A percentile compares a stretch with the other conserved stretches of the same genome.
Conservation (phyloP, 2,888 invertebrate species). For the Nephrocerus scutellatus region DNA sequence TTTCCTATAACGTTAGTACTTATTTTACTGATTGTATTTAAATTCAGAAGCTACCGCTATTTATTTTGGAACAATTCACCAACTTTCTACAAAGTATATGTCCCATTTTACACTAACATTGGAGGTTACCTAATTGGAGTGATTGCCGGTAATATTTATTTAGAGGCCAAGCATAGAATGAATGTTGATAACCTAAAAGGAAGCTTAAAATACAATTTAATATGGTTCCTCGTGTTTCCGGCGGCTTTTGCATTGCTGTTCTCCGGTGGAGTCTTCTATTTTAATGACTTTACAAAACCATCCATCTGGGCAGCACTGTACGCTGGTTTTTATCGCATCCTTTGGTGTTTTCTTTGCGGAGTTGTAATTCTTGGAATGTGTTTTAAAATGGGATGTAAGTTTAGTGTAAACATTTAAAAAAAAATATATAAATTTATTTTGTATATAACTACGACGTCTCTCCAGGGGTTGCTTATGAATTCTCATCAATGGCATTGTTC, state of each 20-base stretch:
- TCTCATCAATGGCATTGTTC: constrained; percentile 30
- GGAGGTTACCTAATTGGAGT: constrained; percentile 39
- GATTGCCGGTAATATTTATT: constrained; percentile 31
- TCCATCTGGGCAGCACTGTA: constrained; percentile 45
- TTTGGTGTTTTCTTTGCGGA: constrained; percentile 41
- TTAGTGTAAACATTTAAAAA: background rate
- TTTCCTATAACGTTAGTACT: too few species aligned
- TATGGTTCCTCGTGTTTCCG: constrained; percentile 27
- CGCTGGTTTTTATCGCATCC: constrained; percentile 42
- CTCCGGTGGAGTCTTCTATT: constrained; percentile 36
- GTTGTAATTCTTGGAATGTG: constrained; percentile 33
- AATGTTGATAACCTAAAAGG: constrained; percentile 18
- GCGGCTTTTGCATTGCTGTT: constrained; percentile 25
- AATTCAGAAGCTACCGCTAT: constrained; percentile 36
- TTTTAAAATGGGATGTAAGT: constrained; percentile 40
- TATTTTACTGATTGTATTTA: too few species aligned
- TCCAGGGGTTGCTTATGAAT: constrained; percentile 31
- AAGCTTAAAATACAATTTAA: constrained; percentile 24
- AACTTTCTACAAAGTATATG: constrained; percentile 34
- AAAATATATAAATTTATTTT: background rate
- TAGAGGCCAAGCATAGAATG: constrained; percentile 20
- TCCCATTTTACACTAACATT: constrained; percentile 39
- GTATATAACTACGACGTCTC: too few species aligned
- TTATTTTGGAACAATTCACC: constrained; percentile 32
- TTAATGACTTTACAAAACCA: constrained; percentile 35